Evolutionary conservation across 2,113 vertebrate genomes (phyloP), one percentile per base, ranked within the genome.

Genomic region (Protomyctophum bolini): DNA sequence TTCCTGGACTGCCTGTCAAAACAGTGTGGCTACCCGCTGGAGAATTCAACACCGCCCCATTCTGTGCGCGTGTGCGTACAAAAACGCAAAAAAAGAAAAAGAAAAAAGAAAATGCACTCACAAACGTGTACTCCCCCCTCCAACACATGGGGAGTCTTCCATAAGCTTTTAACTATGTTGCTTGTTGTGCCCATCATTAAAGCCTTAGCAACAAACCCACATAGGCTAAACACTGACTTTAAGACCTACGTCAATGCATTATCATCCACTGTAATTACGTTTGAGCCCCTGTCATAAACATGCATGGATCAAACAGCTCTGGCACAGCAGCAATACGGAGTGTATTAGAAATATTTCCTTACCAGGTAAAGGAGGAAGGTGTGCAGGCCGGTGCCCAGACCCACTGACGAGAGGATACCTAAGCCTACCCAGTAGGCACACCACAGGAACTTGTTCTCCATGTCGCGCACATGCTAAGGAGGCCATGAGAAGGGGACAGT

Each of bases 341-440:
- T 59, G 21, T 41, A 41, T 41, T 41, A 7, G 14, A 73, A 76
- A 75, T 1, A 54, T 29, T 29, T 63, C 70, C 94, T 92, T 95
- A 99, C 97, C 97, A 95, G 91, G 85, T 95, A 96, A 63, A 97
- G 95, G 66, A 97, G 92, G 84, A 95, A 96, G 77, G 94, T 95
- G 87, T 96, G 96, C 73, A 96, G 91, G 55, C 94, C 94, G 0
- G 95, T 96, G 88, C 95, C 94, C 72, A 95, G 95, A 57, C 95
- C 95, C 79, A 95, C 94, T 50, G 95, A 97, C 74, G 94, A 96
- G 57, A 96, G 91, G 85, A 96, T 95, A 81, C 94, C 96, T 85
- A 96, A 75, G 88, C 94, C 94, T 82, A 96, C 89, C 95, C 95
- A 96, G 88, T 94, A 97, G 93, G 94, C 89, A 86, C 95, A 96